Percentiles rank a stretch among this genome's conserved stretches.
Evolutionary conservation across 1,140 invertebrate genomes (phyloP).

Genomic region (Zaprionus vittiger): DNA sequence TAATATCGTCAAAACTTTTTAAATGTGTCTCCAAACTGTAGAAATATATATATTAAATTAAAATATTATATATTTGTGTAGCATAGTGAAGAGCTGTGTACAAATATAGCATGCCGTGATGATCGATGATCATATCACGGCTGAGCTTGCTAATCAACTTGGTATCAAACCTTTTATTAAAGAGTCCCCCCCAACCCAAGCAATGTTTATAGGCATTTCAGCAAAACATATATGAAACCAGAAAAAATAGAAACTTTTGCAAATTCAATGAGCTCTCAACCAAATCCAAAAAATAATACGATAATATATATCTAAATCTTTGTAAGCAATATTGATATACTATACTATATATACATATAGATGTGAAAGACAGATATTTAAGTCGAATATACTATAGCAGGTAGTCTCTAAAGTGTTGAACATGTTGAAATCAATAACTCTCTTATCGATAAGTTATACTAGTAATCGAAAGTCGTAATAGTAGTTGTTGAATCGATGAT

Average conservation of each 20-base stretch:
- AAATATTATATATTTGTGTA: not conserved
- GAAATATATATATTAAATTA: slow-evolving; percentile 13
- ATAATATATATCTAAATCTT: slow-evolving; percentile 12
- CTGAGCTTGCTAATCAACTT: not conserved
- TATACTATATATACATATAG: not conserved
- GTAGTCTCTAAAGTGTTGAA: slow-evolving; percentile 67
- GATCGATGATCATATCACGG: not conserved
- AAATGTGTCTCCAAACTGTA: slow-evolving; percentile 41
- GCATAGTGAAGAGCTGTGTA: slow-evolving; percentile 23
- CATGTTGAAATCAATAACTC: slow-evolving; percentile 61
- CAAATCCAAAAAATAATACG: slow-evolving; percentile 1
- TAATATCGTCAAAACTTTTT: slow-evolving; percentile 67
- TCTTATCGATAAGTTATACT: slow-evolving; percentile 24
- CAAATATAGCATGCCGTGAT: slow-evolving; percentile 5
- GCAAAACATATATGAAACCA: slow-evolving; percentile 14
- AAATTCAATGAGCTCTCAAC: slow-evolving; percentile 22
- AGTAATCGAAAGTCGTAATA: slow-evolving; percentile 39
- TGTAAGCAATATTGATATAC: slow-evolving; percentile 60
- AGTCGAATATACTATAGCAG: slow-evolving; percentile 10
- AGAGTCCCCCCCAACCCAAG: slow-evolving; percentile 10
- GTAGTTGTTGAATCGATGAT: slow-evolving; percentile 56
- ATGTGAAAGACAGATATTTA: slow-evolving; percentile 18
- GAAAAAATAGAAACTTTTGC: slow-evolving; percentile 3
- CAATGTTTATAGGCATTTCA: slow-evolving; percentile 71
- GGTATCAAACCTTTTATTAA: not conserved